phyloP scores from a whole-genome alignment of 2,888 invertebrate species.

The Nomada fabriciana region DNA sequence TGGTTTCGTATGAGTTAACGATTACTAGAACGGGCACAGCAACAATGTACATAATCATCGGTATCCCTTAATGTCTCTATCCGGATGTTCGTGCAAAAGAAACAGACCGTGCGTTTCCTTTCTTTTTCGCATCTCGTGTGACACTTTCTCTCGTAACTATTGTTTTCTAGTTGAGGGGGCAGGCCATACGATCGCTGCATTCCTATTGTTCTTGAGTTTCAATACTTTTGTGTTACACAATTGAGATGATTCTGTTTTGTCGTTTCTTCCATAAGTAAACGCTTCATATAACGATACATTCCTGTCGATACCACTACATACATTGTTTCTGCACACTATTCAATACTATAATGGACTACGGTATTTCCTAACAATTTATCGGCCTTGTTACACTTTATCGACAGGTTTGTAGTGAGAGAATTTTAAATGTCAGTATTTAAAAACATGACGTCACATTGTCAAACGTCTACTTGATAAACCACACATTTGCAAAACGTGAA shows the following conservation, averaged over 20 bases:
- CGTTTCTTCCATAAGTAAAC: background rate
- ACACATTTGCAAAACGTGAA: constrained; percentile 35
- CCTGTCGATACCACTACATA: constrained; percentile 37
- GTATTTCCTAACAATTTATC: constrained; percentile 31
- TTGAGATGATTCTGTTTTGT: background rate
- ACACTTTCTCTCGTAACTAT: background rate
- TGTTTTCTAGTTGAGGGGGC: constrained; percentile 32
- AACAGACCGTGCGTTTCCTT: constrained; percentile 39
- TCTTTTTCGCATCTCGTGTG: background rate
- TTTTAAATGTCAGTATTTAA: constrained; percentile 10
- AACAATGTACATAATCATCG: constrained; percentile 66
- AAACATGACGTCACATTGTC: constrained; percentile 1
- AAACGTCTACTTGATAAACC: constrained; percentile 3
- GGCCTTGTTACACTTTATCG: constrained; percentile 48
- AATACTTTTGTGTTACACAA: background rate
- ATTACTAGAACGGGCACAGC: constrained; percentile 41
- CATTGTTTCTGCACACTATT: constrained; percentile 10
- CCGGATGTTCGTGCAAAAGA: constrained; percentile 38
- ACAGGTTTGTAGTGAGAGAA: constrained; percentile 31
- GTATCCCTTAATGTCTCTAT: constrained; percentile 44
- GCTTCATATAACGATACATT: constrained; percentile 29
- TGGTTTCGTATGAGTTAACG: constrained; percentile 31
- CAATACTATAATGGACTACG: constrained; percentile 23
- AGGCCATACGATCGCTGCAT: constrained; percentile 47
- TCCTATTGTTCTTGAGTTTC: constrained; percentile 35